Conservation (phyloP, 2,888 invertebrate genomes). For the Fissipunctia ypsillon region DNA sequence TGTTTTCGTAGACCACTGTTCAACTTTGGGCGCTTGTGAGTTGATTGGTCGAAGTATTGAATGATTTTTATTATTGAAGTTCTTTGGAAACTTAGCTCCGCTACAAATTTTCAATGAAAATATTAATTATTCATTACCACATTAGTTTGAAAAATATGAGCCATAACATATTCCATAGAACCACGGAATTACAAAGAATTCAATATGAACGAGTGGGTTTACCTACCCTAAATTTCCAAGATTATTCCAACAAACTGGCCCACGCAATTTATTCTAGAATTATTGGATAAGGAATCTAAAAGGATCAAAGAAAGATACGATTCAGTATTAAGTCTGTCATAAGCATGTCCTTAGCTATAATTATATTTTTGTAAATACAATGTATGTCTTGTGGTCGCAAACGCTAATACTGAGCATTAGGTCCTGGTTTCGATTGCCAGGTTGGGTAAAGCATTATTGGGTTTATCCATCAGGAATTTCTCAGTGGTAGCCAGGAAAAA, state of each 20-base stretch:
- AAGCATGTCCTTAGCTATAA: slow-evolving; percentile 23
- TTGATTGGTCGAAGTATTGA: not conserved
- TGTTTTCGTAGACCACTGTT: no score
- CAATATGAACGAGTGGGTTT: slow-evolving; percentile 34
- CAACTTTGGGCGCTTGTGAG: not conserved
- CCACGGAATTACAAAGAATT: slow-evolving; percentile 33
- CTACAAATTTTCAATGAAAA: not conserved
- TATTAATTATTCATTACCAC: not conserved
- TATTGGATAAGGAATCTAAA: slow-evolving; percentile 51
- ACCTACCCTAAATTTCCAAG: slow-evolving; percentile 29
- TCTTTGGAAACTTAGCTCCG: not conserved
- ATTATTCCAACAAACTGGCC: slow-evolving; percentile 51
- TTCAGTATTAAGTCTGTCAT: slow-evolving; percentile 29
- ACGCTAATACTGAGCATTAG: not conserved
- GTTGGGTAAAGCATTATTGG: not conserved
- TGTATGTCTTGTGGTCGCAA: not conserved
- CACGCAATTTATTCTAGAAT: slow-evolving; percentile 57
- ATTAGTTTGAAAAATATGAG: slow-evolving; percentile 15
- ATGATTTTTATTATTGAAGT: not conserved
- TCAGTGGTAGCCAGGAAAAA: not conserved
- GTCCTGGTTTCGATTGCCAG: not conserved
- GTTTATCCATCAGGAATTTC: not conserved
- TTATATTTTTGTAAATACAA: not conserved
- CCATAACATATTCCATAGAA: not conserved
- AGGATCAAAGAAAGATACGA: slow-evolving; percentile 59